A percentile compares a stretch with the other conserved stretches of the same genome.
Conservation (phyloP, 2,797 vertebrate genomes). For the Brachymystax lenok region DNA sequence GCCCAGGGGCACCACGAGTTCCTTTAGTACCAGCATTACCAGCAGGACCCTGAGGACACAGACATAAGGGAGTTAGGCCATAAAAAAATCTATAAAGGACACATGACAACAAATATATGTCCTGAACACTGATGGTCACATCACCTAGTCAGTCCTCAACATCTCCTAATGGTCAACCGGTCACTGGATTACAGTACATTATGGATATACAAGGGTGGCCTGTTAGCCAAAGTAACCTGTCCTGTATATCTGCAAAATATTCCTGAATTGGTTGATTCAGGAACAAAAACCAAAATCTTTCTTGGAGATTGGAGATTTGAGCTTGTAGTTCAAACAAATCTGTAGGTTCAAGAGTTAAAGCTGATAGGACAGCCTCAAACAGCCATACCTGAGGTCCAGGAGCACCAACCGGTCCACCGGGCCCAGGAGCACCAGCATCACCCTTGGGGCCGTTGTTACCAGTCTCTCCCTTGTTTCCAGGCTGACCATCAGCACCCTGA, state of each 20-base stretch:
- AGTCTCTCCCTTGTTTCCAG: constrained; percentile 92
- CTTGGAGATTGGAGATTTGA: no score
- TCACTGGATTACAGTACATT: no score
- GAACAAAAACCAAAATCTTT: not conserved
- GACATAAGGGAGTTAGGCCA: constrained; percentile 26
- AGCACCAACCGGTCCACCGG: constrained; percentile 81
- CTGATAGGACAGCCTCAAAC: not conserved
- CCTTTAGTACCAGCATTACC: constrained; percentile 93
- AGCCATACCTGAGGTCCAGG: constrained; percentile 79
- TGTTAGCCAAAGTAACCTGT: not conserved
- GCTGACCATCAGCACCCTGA: constrained; percentile 92
- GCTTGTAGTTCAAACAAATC: not conserved
- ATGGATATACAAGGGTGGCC: no score
- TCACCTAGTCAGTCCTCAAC: no score
- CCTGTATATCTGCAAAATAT: not conserved
- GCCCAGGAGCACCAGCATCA: constrained; percentile 85
- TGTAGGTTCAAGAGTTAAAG: constrained; percentile 40
- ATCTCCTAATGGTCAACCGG: no score
- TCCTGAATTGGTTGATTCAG: no score
- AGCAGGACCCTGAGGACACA: constrained; percentile 82
- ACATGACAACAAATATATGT: not conserved
- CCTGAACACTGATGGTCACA: not conserved
- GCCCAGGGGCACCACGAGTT: constrained; percentile 87
- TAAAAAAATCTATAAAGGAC: not conserved
- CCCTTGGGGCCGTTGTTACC: constrained; percentile 93